A percentile compares a stretch with the other conserved stretches of the same genome.
phyloP scores from a whole-genome alignment of 2,113 vertebrate species.

The Ammodytes marinus region DNA sequence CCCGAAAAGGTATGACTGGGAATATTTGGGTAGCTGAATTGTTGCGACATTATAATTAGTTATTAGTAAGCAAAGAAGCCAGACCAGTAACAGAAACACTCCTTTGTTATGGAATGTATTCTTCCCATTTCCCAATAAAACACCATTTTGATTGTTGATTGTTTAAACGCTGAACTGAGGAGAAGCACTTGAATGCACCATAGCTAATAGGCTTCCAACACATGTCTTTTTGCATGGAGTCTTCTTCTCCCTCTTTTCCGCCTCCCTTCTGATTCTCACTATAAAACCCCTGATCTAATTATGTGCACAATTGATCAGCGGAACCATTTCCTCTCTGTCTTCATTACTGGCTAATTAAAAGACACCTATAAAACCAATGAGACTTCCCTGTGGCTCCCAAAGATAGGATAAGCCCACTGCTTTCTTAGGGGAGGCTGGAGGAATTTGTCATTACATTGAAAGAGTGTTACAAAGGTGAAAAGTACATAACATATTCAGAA shows the following conservation, averaged over 20 bases:
- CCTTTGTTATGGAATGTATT: not conserved
- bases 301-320: conserved; percentile 74
- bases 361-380: conserved; percentile 58
- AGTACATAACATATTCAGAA: not conserved
- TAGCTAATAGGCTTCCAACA: conserved; percentile 2
- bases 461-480: not conserved
- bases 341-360: conserved; percentile 78
- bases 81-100: not conserved
- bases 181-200: not conserved
- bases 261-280: conserved; percentile 14
- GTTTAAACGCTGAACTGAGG: not conserved
- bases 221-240: conserved; percentile 15
- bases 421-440: not conserved
- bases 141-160: not conserved
- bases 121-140: not conserved
- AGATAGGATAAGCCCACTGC: conserved; percentile 12
- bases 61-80: not conserved
- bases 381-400: conserved; percentile 10
- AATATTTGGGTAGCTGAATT: conserved; percentile 42
- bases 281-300: conserved; percentile 67
- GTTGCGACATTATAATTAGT: conserved; percentile 18
- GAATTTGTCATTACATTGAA: not conserved
- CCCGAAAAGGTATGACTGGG: conserved; percentile 32
- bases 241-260: not conserved
- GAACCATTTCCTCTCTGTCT: conserved; percentile 65